These are phyloP conservation scores for Halictus ligatus DNA, from an alignment of 2,888 invertebrate genomes.

Conservation along the genomic window DNA sequence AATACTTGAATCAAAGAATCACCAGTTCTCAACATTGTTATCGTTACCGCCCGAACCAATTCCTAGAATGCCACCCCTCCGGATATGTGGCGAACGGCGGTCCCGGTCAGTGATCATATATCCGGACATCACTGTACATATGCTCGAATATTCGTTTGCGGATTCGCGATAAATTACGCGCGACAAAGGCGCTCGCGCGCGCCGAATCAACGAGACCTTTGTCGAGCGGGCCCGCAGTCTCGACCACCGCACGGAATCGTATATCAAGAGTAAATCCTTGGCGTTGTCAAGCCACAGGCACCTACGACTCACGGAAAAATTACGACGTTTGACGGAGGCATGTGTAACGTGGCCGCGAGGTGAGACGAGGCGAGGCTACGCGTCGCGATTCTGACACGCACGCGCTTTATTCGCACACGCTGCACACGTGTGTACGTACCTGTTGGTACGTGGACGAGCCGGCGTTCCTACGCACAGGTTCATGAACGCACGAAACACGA, in stretches of 20 bases:
- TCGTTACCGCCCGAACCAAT: too few relatives aligned
- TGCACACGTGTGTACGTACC: conserved; percentile 16
- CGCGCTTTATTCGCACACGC: conserved; percentile 26
- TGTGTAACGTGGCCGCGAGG: conserved; percentile 32
- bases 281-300: conserved; percentile 15
- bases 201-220: conserved; percentile 35
- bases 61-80: too few relatives aligned
- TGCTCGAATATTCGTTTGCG: conserved; percentile 26
- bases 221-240: background rate
- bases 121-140: too few relatives aligned
- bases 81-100: too few relatives aligned
- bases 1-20: too few relatives aligned
- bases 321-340: conserved; percentile 54
- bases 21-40: too few relatives aligned
- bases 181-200: conserved; percentile 23
- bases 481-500: conserved; percentile 57
- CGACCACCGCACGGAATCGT: background rate
- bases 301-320: conserved; percentile 46
- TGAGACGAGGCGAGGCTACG: background rate
- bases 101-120: too few relatives aligned
- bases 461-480: conserved; percentile 51
- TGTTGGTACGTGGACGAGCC: conserved; percentile 30
- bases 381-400: conserved; percentile 6
- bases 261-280: conserved; percentile 36
- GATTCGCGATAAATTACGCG: conserved; percentile 35